A percentile compares a stretch with the other conserved stretches of the same genome.
Conservation (phyloP, 2,797 vertebrate genomes). For the Potorous gilbertii region DNA sequence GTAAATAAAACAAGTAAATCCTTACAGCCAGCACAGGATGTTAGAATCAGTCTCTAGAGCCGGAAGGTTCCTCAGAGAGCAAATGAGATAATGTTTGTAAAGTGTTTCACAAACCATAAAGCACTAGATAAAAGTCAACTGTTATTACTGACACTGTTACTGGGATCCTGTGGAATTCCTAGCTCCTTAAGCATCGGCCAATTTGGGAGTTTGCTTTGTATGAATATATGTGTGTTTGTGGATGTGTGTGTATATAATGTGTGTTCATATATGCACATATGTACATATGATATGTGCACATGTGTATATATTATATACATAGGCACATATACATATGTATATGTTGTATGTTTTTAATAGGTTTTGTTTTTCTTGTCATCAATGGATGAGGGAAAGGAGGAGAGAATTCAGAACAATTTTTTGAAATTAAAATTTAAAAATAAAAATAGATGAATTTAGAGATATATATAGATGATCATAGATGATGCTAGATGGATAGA, state of each 20-base stretch:
- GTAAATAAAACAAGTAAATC: neutral
- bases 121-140: neutral
- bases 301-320: neutral
- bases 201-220: neutral
- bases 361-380: neutral
- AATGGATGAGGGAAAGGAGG: neutral
- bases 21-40: neutral
- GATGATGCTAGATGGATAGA: neutral
- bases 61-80: neutral
- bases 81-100: neutral
- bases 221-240: neutral
- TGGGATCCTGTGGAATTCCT: neutral
- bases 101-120: neutral
- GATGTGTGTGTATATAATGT: neutral
- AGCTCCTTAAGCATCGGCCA: neutral
- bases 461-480: neutral
- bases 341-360: neutral
- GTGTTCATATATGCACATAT: too few relatives aligned
- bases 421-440: neutral
- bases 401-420: neutral
- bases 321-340: too few relatives aligned
- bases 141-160: neutral
- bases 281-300: neutral
- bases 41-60: neutral
- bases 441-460: neutral